Percentiles rank a stretch among this genome's conserved stretches.
These are phyloP conservation scores for Anseranas semipalmata DNA, from an alignment of 2,113 vertebrate genomes.

Conservation along the genomic window DNA sequence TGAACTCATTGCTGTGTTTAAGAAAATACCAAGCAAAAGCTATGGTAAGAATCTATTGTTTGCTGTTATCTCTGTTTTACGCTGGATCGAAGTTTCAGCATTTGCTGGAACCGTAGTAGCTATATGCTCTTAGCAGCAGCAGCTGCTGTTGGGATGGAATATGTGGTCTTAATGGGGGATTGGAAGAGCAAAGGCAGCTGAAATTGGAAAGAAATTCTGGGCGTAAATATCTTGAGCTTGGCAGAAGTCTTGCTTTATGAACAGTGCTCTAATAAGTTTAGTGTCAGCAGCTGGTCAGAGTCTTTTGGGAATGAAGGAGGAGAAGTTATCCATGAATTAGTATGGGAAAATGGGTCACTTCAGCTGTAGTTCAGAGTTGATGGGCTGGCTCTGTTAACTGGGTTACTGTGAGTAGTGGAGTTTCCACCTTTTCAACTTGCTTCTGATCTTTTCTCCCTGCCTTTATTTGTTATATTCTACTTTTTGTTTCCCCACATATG, in stretches of 20 bases:
- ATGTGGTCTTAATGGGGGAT: background rate
- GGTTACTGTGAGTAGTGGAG: background rate
- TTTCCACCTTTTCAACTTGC: background rate
- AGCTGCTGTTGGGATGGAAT: background rate
- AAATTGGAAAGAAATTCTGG: background rate
- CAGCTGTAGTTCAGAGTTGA: background rate
- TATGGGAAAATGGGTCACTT: background rate
- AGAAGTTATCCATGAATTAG: background rate
- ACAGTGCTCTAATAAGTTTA: background rate
- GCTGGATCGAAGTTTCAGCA: background rate
- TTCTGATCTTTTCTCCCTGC: background rate
- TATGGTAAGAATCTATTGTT: conserved; percentile 82
- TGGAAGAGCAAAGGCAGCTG: background rate
- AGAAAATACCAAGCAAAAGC: conserved; percentile 86
- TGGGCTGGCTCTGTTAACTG: background rate
- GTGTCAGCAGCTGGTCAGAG: background rate
- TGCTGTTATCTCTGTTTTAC: background rate
- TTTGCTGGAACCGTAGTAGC: background rate
- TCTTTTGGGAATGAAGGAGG: background rate
- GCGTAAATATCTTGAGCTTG: background rate
- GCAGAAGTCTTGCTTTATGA: background rate
- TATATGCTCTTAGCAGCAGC: background rate
- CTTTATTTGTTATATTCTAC: background rate
- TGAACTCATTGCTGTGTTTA: conserved; percentile 87
- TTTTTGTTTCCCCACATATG: background rate